Conservation (phyloP, 2,797 vertebrate genomes). For the Intellagama lesueurii region DNA sequence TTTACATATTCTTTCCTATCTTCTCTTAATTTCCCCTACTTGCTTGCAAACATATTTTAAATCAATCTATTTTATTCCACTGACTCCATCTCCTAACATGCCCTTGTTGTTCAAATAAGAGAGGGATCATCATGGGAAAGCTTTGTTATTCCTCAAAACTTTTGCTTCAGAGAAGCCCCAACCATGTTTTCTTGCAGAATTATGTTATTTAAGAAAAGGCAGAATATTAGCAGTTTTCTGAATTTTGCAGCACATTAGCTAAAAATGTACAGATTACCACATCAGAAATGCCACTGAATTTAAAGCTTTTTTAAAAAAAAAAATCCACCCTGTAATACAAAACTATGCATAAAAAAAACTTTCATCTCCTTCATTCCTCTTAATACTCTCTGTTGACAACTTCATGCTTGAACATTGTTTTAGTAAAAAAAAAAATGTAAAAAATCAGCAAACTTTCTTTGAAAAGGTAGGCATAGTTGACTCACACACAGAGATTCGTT, state of each 20-base stretch:
- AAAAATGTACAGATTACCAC: constrained; percentile 54
- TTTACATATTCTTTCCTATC: constrained; percentile 50
- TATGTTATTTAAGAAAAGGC: constrained; percentile 53
- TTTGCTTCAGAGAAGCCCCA: constrained; percentile 33
- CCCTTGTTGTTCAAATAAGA: constrained; percentile 64
- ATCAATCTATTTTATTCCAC: constrained; percentile 49
- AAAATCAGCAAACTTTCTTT: constrained; percentile 48
- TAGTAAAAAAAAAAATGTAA: neutral
- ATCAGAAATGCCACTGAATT: constrained; percentile 43
- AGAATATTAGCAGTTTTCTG: constrained; percentile 11
- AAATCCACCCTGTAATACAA: constrained; percentile 53
- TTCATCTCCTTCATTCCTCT: constrained; percentile 46
- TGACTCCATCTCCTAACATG: constrained; percentile 48
- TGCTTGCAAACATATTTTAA: constrained; percentile 57
- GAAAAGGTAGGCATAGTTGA: constrained; percentile 50
- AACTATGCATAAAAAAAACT: constrained; percentile 7
- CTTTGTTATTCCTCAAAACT: constrained; percentile 58
- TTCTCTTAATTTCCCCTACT: constrained; percentile 52
- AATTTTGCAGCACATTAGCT: constrained; percentile 48
- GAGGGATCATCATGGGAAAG: constrained; percentile 51
- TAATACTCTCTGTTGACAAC: neutral
- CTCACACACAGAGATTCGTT: neutral
- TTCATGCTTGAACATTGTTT: neutral
- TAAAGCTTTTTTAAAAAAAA: neutral
- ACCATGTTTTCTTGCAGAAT: constrained; percentile 17